Evolutionary conservation across 2,888 invertebrate species (phyloP).

Genomic region (Chelonus formosanus): DNA sequence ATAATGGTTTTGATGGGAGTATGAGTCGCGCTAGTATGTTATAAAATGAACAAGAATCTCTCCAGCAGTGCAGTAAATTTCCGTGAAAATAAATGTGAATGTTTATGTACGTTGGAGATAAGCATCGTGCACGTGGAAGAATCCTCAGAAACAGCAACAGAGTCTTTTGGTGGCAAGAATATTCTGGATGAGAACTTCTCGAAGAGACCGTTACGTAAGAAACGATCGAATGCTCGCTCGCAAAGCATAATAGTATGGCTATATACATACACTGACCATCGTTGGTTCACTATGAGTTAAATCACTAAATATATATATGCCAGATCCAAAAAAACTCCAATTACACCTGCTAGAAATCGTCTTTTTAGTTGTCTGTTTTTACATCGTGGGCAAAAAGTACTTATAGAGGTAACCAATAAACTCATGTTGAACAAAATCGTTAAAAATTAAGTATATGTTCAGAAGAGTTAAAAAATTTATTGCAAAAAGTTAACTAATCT

Average conservation of each 20-base stretch:
- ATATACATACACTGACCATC: slow-evolving; percentile 20
- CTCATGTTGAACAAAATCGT: no score
- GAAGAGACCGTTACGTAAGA: slow-evolving; percentile 43
- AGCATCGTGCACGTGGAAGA: slow-evolving; percentile 11
- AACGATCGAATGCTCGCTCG: slow-evolving; percentile 40
- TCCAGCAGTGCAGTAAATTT: slow-evolving; percentile 1
- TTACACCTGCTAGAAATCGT: slow-evolving; percentile 6
- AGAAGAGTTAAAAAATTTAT: no score
- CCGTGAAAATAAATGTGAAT: slow-evolving; percentile 15
- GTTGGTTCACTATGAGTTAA: no score
- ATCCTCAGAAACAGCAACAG: not conserved
- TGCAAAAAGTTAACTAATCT: no score
- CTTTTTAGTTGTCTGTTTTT: not conserved
- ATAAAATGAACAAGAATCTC: slow-evolving; percentile 3
- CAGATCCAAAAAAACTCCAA: no score
- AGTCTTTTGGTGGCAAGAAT: slow-evolving; percentile 19
- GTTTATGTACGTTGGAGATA: slow-evolving; percentile 13
- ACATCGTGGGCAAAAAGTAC: no score
- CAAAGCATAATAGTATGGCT: slow-evolving; percentile 18
- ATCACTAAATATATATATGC: no score
- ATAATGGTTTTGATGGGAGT: slow-evolving; percentile 1
- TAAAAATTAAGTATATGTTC: no score
- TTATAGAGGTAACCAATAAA: not conserved
- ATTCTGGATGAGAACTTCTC: slow-evolving; percentile 35
- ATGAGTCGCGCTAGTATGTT: not conserved